Evolutionary conservation across 2,888 invertebrate genomes (phyloP), one percentile per base, ranked within the genome.

Genomic region (Lycophotia porphyrea): DNA sequence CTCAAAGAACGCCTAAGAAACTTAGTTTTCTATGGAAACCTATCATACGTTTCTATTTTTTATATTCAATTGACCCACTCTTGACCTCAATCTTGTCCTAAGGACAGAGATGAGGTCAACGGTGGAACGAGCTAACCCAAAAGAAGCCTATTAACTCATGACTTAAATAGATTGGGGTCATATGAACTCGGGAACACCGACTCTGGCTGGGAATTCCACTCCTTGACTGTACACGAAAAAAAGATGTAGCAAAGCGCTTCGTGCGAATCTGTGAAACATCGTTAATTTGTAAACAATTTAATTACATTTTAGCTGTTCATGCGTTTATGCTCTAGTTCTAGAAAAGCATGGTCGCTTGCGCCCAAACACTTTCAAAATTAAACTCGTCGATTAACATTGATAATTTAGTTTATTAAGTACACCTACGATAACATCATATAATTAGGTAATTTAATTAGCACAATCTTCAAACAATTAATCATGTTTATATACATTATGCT

Each of bases 321-420:
- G n/a, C 3, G 9, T 34, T 34, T 34, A 34, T 55, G n/a, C 3
- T 31, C 72, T 72, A 31, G 15, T 31, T 42, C 27, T 60, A 42
- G 2, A 71, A 61, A 13, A 49, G 13, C 15, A 81, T 61, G 61
- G 15, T 61, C 27, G 31, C 61, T 55, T 63, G 66, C 61, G 24
- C 61, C 42, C 24, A 61, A 66, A 61, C 34, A 55, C 75, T 81
- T 78, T 78, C 78, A 52, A 58, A 74, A 74, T 34, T 44, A 52
- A n/a, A 81, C 60, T 66, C 15, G 4, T 31, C 36, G 7, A 21
- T 52, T 74, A 66, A 66, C 74, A 81, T 65, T 66, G 36, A 34
- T 78, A 52, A 74, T 61, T 66, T 66, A 24, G 1, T 42, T 73
- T 64, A 73, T 42, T 80, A 47, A 73, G 64, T 64, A 55, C 9